These are phyloP conservation scores for Sebastes oblongus DNA, from an alignment of 2,797 vertebrate species.

Conservation along the genomic window DNA sequence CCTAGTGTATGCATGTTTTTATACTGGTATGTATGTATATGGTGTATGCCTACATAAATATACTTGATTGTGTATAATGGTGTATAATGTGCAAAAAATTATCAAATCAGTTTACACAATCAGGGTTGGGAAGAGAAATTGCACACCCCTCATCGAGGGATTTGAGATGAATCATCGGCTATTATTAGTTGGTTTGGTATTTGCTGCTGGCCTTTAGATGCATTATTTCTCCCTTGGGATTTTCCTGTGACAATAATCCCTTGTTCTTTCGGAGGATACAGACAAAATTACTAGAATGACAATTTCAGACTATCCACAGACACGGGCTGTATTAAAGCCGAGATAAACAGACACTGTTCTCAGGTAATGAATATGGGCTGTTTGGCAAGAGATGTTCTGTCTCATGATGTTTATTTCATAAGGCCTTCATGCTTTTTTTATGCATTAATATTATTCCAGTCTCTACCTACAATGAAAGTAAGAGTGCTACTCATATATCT, in stretches of 20 bases:
- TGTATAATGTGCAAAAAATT: not conserved
- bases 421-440: not conserved
- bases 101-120: conserved; percentile 12
- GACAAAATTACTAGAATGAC: conserved; percentile 35
- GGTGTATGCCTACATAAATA: not conserved
- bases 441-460: not conserved
- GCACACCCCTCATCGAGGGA: conserved; percentile 20
- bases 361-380: conserved; percentile 16
- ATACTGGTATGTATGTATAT: not conserved
- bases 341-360: conserved; percentile 27
- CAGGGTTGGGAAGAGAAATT: not conserved
- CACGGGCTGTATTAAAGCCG: not conserved
- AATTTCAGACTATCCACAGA: conserved; percentile 8
- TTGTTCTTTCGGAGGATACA: conserved; percentile 36
- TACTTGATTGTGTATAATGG: not conserved
- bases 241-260: conserved; percentile 46
- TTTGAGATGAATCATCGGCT: conserved; percentile 45
- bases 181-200: conserved; percentile 49
- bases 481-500: not conserved
- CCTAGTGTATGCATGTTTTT: not conserved
- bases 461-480: not conserved
- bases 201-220: conserved; percentile 32
- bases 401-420: conserved; percentile 21
- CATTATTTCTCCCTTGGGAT: conserved; percentile 32
- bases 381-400: conserved; percentile 7